A percentile compares a stretch with the other conserved stretches of the same genome.
These are phyloP conservation scores for Paedocypris sp. DNA, from an alignment of 2,113 vertebrate species.

Conservation along the genomic window DNA sequence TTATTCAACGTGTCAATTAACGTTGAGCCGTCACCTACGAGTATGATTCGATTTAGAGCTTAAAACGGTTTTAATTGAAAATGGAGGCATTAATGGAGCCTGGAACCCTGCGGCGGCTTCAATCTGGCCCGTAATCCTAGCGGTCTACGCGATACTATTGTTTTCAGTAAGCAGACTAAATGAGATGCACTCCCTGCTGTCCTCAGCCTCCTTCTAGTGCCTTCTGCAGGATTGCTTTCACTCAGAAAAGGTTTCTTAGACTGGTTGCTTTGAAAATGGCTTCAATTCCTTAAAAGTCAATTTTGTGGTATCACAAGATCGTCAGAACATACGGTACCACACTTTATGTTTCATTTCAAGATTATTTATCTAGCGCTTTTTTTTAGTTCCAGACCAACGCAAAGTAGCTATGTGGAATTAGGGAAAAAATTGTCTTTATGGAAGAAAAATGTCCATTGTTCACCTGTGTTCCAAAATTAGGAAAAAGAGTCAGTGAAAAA, in stretches of 20 bases:
- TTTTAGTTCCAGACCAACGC: too few relatives aligned
- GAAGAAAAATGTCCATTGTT: too few relatives aligned
- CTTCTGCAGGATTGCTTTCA: background rate
- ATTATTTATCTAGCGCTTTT: background rate
- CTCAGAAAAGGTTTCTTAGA: constrained; percentile 18
- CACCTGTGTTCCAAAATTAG: too few relatives aligned
- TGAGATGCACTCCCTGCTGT: constrained; percentile 20
- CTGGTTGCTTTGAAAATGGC: constrained; percentile 19
- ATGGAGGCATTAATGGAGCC: constrained; percentile 3
- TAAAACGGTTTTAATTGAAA: constrained; percentile 31
- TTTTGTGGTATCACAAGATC: background rate
- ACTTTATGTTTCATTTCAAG: background rate
- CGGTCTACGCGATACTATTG: constrained; percentile 31
- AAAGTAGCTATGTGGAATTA: too few relatives aligned
- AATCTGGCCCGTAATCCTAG: constrained; percentile 27
- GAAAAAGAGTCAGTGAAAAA: too few relatives aligned
- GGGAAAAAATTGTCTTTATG: too few relatives aligned
- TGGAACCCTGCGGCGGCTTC: constrained; percentile 25
- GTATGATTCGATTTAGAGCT: background rate
- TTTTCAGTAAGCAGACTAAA: constrained; percentile 26
- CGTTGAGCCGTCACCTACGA: constrained; percentile 9
- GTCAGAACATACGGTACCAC: background rate
- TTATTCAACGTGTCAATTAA: background rate
- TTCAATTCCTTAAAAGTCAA: constrained; percentile 6
- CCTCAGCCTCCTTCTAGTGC: constrained; percentile 9